phyloP scores from a whole-genome alignment of 2,113 vertebrate species.

The Aleadryas rufinucha region DNA sequence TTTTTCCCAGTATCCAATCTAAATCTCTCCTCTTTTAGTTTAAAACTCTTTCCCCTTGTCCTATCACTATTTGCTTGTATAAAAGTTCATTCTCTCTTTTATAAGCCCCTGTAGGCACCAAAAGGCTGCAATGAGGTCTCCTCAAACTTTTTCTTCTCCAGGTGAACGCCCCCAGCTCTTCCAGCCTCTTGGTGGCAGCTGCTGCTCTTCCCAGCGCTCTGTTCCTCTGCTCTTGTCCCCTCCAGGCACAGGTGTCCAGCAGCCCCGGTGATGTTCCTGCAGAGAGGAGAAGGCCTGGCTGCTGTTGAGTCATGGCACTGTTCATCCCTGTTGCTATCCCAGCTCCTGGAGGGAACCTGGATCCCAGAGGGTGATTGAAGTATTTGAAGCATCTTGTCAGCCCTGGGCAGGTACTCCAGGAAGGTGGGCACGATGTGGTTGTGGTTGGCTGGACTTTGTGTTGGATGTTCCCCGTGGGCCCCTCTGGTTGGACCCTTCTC shows the following conservation, averaged over 20 bases:
- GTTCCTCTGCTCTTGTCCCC: neutral
- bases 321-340: neutral
- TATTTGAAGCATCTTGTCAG: neutral
- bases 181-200: neutral
- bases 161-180: neutral
- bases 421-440: neutral
- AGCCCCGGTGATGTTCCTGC: neutral
- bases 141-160: neutral
- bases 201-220: neutral
- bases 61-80: neutral
- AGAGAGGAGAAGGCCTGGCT: neutral
- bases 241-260: neutral
- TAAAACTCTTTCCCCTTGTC: neutral
- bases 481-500: neutral
- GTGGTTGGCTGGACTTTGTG: neutral
- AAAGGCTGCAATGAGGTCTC: neutral
- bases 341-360: neutral
- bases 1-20: neutral
- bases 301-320: neutral
- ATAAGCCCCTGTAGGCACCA: neutral
- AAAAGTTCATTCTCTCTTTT: accelerated
- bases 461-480: neutral
- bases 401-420: neutral
- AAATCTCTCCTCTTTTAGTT: neutral
- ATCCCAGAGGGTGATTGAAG: neutral